Conservation (phyloP, 2,888 invertebrate genomes). For the Rambutsinella grinnellia region DNA sequence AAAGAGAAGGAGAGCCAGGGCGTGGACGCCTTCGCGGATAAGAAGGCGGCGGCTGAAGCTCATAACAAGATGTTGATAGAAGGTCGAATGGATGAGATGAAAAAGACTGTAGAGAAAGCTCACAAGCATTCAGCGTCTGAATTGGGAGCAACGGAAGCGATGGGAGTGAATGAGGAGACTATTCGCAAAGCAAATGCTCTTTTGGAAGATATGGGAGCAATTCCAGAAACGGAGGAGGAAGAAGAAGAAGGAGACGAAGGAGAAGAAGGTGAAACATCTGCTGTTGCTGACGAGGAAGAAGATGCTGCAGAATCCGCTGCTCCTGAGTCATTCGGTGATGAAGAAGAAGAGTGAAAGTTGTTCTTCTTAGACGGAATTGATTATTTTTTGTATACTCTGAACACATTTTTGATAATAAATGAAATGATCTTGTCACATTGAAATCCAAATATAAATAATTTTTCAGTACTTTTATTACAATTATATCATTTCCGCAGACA, state of each 20-base stretch:
- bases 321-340: too few species aligned
- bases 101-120: background rate
- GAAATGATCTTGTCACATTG: too few species aligned
- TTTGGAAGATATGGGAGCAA: background rate
- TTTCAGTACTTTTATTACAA: too few species aligned
- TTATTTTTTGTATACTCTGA: too few species aligned
- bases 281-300: background rate
- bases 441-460: too few species aligned
- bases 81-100: slow-evolving; percentile 11
- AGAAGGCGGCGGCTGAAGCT: slow-evolving; percentile 11
- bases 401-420: too few species aligned
- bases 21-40: slow-evolving; percentile 52
- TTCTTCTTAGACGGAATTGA: too few species aligned
- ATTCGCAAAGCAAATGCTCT: slow-evolving; percentile 1
- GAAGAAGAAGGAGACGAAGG: background rate
- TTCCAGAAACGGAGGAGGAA: slow-evolving; percentile 1
- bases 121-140: slow-evolving; percentile 1
- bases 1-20: slow-evolving; percentile 55
- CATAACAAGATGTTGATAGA: slow-evolving; percentile 10
- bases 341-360: too few species aligned
- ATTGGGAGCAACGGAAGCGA: slow-evolving; percentile 6
- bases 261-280: background rate
- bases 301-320: too few species aligned
- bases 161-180: slow-evolving; percentile 5
- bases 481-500: too few species aligned